phyloP scores from a whole-genome alignment of 2,113 vertebrate genomes.

The Pelvicachromis taeniatus region DNA sequence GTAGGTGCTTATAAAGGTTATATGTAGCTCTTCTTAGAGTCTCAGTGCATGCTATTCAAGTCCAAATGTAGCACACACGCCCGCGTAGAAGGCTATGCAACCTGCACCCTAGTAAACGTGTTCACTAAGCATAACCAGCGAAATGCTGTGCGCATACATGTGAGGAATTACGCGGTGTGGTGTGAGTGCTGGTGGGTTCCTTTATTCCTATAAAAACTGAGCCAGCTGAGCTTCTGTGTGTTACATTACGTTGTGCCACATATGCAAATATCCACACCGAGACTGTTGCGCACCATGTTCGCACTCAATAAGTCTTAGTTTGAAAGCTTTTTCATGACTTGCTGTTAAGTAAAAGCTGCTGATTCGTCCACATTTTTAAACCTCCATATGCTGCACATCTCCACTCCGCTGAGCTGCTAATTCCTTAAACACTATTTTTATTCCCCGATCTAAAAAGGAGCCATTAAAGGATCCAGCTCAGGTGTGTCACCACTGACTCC shows the following conservation, averaged over 20 bases:
- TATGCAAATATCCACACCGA: background rate
- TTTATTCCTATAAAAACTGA: background rate
- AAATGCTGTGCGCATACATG: background rate
- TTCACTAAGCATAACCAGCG: background rate
- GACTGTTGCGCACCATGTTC: background rate
- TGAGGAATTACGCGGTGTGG: background rate
- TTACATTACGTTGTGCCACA: background rate
- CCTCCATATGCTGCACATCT: constrained; percentile 31
- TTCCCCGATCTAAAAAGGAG: background rate
- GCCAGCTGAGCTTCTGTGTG: background rate
- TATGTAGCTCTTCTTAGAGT: background rate
- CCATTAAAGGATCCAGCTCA: background rate
- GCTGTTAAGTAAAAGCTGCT: constrained; percentile 39
- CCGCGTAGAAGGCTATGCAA: background rate
- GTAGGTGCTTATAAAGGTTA: background rate
- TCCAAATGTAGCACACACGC: background rate
- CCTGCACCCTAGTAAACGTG: background rate
- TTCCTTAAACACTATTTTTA: constrained; percentile 26
- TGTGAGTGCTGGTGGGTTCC: background rate
- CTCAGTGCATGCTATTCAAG: background rate
- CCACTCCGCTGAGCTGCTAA: constrained; percentile 24
- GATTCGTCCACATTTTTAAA: constrained; percentile 36
- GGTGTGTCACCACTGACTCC: background rate
- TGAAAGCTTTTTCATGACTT: background rate
- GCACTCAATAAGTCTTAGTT: background rate